phyloP scores from a whole-genome alignment of 2,888 invertebrate species.

The Cheilosia impressa region DNA sequence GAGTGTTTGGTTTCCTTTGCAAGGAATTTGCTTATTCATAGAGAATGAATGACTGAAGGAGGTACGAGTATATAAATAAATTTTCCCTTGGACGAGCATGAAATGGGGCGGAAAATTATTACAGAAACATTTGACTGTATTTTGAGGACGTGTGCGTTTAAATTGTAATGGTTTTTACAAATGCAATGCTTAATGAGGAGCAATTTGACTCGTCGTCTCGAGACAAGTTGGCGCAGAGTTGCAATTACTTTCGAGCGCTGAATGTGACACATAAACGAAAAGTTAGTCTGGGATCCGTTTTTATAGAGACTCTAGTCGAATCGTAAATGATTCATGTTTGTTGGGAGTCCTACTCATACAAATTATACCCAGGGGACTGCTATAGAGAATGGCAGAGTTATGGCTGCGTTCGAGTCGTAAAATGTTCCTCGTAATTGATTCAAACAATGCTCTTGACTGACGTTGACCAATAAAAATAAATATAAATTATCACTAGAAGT shows the following conservation, averaged over 20 bases:
- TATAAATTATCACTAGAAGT: not conserved
- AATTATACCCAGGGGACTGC: not conserved
- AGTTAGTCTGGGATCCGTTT: not conserved
- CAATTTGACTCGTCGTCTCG: slow-evolving; percentile 24
- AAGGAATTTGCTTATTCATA: slow-evolving; percentile 62
- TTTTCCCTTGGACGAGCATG: slow-evolving; percentile 60
- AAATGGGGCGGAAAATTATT: slow-evolving; percentile 49
- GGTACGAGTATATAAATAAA: slow-evolving; percentile 45
- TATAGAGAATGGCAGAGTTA: not conserved
- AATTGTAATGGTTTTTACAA: slow-evolving; percentile 41
- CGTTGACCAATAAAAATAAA: not conserved
- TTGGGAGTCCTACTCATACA: not conserved
- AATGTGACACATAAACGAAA: not conserved
- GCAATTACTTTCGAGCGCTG: slow-evolving; percentile 28
- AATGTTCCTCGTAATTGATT: not conserved
- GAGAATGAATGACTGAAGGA: slow-evolving; percentile 37
- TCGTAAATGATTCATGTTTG: slow-evolving; percentile 5
- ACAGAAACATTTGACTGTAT: slow-evolving; percentile 55
- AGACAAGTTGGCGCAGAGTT: slow-evolving; percentile 12
- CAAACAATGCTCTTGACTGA: not conserved
- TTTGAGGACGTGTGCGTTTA: slow-evolving; percentile 37
- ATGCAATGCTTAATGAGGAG: slow-evolving; percentile 67
- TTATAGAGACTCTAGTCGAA: not conserved
- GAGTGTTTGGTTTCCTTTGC: slow-evolving; percentile 68
- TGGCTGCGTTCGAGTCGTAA: slow-evolving; percentile 5